Evolutionary conservation across 2,888 invertebrate genomes (phyloP).

Genomic region (Cryptocephalus primarius): DNA sequence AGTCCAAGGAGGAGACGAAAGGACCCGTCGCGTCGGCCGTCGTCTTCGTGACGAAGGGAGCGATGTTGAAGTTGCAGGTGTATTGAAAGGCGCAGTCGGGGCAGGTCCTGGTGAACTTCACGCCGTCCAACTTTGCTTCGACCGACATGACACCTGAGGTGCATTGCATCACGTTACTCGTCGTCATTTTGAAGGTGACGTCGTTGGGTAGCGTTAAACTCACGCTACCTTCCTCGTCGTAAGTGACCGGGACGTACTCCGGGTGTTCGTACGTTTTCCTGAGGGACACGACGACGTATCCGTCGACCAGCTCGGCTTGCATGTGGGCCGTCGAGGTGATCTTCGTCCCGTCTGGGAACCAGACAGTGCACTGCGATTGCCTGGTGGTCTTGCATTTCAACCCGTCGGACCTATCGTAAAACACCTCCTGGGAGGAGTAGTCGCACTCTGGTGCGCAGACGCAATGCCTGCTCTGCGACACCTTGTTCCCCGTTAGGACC

Average conservation of each 20-base stretch:
- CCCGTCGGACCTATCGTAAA: slow-evolving; percentile 22
- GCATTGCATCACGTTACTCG: slow-evolving; percentile 5
- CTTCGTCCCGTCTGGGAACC: slow-evolving; percentile 20
- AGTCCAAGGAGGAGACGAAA: slow-evolving; percentile 18
- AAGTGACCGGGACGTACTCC: slow-evolving; percentile 17
- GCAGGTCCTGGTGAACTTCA: slow-evolving; percentile 17
- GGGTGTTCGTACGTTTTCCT: slow-evolving; percentile 20
- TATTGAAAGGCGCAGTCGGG: slow-evolving; percentile 11
- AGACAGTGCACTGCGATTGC: slow-evolving; percentile 11
- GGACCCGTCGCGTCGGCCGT: slow-evolving; percentile 5
- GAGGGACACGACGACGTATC: slow-evolving; percentile 19
- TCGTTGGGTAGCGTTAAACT: slow-evolving; percentile 11
- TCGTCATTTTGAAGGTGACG: slow-evolving; percentile 7
- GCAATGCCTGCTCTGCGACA: slow-evolving; percentile 16
- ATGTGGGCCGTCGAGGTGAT: slow-evolving; percentile 13
- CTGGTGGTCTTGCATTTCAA: slow-evolving; percentile 16
- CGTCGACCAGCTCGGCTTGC: slow-evolving; percentile 17
- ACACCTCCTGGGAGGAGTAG: slow-evolving; percentile 17
- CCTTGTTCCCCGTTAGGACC: slow-evolving; percentile 12
- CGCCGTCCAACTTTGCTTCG: slow-evolving; percentile 8
- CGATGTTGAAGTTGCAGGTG: slow-evolving; percentile 11
- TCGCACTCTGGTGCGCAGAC: slow-evolving; percentile 15
- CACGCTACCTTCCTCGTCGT: slow-evolving; percentile 10
- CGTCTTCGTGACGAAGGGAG: slow-evolving; percentile 7
- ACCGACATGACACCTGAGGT: slow-evolving; percentile 8